These are phyloP conservation scores for Toxonevra muliebris DNA, from an alignment of 2,888 invertebrate genomes.

Conservation along the genomic window DNA sequence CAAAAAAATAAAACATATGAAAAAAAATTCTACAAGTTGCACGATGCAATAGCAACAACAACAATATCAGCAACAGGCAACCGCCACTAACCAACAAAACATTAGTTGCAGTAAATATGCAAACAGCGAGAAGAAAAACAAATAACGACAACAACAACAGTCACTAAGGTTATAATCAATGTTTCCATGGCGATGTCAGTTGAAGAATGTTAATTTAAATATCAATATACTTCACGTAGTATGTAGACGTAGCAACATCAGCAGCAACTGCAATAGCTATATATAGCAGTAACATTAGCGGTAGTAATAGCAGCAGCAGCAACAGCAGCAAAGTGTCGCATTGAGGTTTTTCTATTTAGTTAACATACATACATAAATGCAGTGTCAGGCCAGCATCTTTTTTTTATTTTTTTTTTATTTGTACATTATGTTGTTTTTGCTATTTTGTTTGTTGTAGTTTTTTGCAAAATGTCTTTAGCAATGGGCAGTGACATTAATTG, in stretches of 20 bases:
- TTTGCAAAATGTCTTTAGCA: conserved; percentile 18
- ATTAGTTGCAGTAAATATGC: not conserved
- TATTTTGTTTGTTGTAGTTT: not conserved
- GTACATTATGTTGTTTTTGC: not conserved
- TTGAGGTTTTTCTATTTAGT: not conserved
- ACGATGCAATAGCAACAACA: not conserved
- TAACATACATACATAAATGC: conserved; percentile 10
- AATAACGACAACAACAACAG: conserved; percentile 9
- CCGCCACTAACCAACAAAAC: conserved; percentile 8
- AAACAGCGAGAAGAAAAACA: not conserved
- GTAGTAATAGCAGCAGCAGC: not conserved
- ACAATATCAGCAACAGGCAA: conserved; percentile 20
- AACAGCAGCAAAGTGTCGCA: not conserved
- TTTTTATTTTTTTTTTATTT: no score
- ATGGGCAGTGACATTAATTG: conserved; percentile 34
- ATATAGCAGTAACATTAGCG: not conserved
- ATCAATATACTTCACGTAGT: conserved; percentile 25
- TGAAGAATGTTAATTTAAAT: conserved; percentile 36
- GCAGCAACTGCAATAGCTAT: not conserved
- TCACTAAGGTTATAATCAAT: not conserved
- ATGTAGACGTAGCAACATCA: not conserved
- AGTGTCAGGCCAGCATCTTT: conserved; percentile 12
- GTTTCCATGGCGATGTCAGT: conserved; percentile 20
- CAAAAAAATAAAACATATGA: no score
- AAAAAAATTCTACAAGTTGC: conserved; percentile 17